Evolutionary conservation across 2,888 invertebrate genomes (phyloP).

Genomic region (Dicyrtomina minuta): DNA sequence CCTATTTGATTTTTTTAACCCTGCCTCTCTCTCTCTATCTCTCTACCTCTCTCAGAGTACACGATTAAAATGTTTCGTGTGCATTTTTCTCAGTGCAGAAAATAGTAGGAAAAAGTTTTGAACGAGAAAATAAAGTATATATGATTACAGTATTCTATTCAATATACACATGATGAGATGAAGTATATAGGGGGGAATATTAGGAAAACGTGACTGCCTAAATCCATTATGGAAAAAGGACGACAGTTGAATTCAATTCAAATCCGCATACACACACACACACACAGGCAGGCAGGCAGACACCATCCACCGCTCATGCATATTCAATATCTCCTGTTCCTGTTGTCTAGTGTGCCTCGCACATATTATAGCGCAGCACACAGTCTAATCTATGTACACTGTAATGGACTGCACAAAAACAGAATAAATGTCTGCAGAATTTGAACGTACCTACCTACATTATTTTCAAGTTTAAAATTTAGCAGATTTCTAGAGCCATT

Average conservation of each 20-base stretch:
- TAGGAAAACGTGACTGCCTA: conserved; percentile 28
- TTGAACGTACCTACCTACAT: not conserved
- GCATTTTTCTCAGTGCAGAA: not conserved
- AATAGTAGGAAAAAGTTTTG: not conserved
- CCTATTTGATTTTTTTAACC: no score
- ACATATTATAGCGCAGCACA: not conserved
- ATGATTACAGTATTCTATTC: no score
- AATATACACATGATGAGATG: no score
- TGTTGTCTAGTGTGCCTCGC: no score
- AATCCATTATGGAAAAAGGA: conserved; percentile 24
- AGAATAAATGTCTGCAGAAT: not conserved
- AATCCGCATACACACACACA: not conserved
- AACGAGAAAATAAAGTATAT: no score
- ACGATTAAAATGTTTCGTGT: no score
- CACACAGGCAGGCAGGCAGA: not conserved
- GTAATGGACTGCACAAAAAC: conserved; percentile 1
- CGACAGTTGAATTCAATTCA: conserved; percentile 12
- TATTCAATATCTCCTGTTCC: not conserved
- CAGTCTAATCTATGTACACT: not conserved
- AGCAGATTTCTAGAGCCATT: not conserved
- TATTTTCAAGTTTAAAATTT: conserved; percentile 16
- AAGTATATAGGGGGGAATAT: conserved; percentile 17
- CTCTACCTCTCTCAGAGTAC: no score
- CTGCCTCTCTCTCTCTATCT: no score
- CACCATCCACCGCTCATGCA: not conserved